Percentiles rank a stretch among this genome's conserved stretches.
These are phyloP conservation scores for Mus musculus DNA, from an alignment of 2,113 vertebrate genomes.

Conservation along the genomic window DNA sequence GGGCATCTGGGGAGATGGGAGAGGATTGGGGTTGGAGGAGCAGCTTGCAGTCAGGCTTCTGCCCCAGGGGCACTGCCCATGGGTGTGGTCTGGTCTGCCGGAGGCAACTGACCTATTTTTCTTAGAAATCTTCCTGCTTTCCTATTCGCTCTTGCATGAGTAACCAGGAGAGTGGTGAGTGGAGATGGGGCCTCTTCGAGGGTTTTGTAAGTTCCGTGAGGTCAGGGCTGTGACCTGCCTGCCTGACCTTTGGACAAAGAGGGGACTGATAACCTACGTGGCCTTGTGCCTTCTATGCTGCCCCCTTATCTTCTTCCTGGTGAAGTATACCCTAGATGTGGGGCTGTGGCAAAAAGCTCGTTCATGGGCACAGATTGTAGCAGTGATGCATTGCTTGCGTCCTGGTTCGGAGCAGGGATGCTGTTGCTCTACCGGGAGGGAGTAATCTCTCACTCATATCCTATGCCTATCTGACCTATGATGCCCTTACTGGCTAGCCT, in stretches of 20 bases:
- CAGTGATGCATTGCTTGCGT: slow-evolving; percentile 13
- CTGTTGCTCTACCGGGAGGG: background rate
- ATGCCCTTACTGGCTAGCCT: background rate
- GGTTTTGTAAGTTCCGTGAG: background rate
- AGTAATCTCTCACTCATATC: background rate
- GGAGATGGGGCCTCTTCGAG: slow-evolving; percentile 6
- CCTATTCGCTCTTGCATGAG: slow-evolving; percentile 61
- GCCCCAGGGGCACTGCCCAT: slow-evolving; percentile 46
- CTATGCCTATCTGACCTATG: background rate
- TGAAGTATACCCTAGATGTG: background rate
- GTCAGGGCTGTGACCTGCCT: background rate
- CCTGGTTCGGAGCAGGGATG: slow-evolving; percentile 8
- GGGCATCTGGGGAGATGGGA: background rate
- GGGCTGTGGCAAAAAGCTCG: background rate
- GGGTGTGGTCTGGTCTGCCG: slow-evolving; percentile 64
- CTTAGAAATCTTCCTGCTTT: slow-evolving; percentile 68
- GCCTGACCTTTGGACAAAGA: background rate
- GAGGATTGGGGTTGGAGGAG: background rate
- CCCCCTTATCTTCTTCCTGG: background rate
- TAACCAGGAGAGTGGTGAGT: slow-evolving; percentile 60
- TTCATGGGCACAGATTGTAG: background rate
- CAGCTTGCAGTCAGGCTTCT: background rate
- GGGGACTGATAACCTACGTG: no score
- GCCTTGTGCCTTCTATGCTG: background rate
- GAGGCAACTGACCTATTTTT: slow-evolving; percentile 87